Percentiles rank a stretch among this genome's conserved stretches.
Conservation (phyloP, 2,888 invertebrate species). For the Drepanosiphum platanoidis region DNA sequence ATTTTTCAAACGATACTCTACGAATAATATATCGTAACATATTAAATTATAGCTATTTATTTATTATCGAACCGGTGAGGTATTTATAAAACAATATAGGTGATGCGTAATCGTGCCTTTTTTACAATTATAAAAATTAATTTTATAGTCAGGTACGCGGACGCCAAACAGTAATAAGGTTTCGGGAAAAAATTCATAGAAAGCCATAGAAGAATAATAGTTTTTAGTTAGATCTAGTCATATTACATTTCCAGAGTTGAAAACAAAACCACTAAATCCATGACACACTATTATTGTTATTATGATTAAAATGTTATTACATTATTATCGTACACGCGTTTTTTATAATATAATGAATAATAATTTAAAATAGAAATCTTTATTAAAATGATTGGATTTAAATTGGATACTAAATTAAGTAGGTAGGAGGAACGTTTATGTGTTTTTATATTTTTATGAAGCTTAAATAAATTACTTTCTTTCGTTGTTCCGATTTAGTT, state of each 20-base stretch:
- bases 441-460: slow-evolving; percentile 6
- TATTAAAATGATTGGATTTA: background rate
- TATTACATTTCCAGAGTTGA: background rate
- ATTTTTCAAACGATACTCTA: too few species aligned
- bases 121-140: too few species aligned
- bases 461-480: slow-evolving; percentile 14
- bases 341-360: background rate
- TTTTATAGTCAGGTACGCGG: background rate
- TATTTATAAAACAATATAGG: too few species aligned
- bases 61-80: too few species aligned
- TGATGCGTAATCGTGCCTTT: too few species aligned
- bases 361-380: slow-evolving; percentile 29
- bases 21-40: too few species aligned
- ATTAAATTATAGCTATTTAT: too few species aligned
- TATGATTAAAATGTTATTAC: background rate
- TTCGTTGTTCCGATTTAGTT: slow-evolving; percentile 14
- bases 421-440: background rate
- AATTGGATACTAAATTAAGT: slow-evolving; percentile 10
- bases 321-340: background rate
- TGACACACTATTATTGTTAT: background rate
- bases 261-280: background rate
- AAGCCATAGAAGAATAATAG: background rate
- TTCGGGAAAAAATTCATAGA: background rate
- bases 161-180: background rate
- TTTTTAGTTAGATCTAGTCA: background rate